phyloP scores from a whole-genome alignment of 2,888 invertebrate genomes.

The Spodoptera picta region DNA sequence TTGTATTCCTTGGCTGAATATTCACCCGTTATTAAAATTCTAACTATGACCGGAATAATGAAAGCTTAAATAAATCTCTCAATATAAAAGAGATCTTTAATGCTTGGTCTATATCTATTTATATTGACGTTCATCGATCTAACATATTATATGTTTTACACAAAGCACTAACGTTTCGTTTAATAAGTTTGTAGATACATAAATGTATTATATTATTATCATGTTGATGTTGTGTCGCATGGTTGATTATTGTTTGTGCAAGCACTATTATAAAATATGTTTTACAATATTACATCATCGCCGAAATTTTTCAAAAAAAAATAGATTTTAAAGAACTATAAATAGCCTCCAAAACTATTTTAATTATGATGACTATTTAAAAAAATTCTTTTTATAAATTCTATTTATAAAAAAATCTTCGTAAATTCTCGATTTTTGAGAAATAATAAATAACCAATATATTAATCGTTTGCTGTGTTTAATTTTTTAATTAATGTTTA shows the following conservation, averaged over 20 bases:
- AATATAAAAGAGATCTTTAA: conserved; percentile 30
- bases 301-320: no score
- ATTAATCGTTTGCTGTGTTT: neutral
- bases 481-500: conserved; percentile 63
- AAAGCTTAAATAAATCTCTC: conserved; percentile 10
- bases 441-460: neutral
- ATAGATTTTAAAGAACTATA: no score
- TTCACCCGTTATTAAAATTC: conserved; percentile 11
- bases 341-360: no score
- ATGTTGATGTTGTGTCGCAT: conserved; percentile 14
- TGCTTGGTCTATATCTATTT: conserved; percentile 52
- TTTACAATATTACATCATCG: no score
- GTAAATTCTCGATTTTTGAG: neutral
- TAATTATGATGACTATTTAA: no score
- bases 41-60: conserved; percentile 28
- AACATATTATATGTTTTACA: conserved; percentile 50
- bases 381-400: no score
- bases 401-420: no score
- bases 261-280: neutral
- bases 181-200: conserved; percentile 42
- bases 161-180: conserved; percentile 50
- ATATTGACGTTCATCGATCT: conserved; percentile 26
- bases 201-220: no score
- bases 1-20: conserved; percentile 14
- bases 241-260: conserved; percentile 6